Percentiles rank a stretch among this genome's conserved stretches.
Conservation (phyloP, 2,888 invertebrate species). For the Laothoe populi region DNA sequence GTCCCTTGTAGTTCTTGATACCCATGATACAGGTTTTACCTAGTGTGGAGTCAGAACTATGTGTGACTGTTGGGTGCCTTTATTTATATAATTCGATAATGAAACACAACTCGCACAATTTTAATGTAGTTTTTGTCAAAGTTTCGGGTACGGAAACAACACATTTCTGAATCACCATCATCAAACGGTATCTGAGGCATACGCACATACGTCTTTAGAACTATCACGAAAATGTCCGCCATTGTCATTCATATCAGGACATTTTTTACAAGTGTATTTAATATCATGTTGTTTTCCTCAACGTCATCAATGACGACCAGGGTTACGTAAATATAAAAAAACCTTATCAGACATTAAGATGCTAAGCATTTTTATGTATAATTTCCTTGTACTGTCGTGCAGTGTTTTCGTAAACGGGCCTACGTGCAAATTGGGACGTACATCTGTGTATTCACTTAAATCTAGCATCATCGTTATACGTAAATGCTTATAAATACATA, state of each 20-base stretch:
- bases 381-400: constrained; percentile 11
- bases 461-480: not conserved
- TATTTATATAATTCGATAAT: too few species aligned
- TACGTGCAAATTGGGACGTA: constrained; percentile 16
- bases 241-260: not conserved
- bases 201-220: too few species aligned
- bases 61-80: too few species aligned
- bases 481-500: not conserved
- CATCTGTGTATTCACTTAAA: not conserved
- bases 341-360: constrained; percentile 21
- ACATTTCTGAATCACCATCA: too few species aligned
- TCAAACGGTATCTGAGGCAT: too few species aligned
- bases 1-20: too few species aligned
- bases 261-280: not conserved
- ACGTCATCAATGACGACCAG: constrained; percentile 17
- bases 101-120: too few species aligned
- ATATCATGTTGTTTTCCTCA: constrained; percentile 5
- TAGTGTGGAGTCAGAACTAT: too few species aligned
- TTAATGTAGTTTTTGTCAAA: too few species aligned
- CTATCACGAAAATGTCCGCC: not conserved
- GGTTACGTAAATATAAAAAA: constrained; percentile 8
- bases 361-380: constrained; percentile 13
- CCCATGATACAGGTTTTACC: too few species aligned
- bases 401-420: not conserved
- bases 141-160: too few species aligned